Evolutionary conservation across 2,797 vertebrate genomes (phyloP).

Genomic region (Myotis findleyi): DNA sequence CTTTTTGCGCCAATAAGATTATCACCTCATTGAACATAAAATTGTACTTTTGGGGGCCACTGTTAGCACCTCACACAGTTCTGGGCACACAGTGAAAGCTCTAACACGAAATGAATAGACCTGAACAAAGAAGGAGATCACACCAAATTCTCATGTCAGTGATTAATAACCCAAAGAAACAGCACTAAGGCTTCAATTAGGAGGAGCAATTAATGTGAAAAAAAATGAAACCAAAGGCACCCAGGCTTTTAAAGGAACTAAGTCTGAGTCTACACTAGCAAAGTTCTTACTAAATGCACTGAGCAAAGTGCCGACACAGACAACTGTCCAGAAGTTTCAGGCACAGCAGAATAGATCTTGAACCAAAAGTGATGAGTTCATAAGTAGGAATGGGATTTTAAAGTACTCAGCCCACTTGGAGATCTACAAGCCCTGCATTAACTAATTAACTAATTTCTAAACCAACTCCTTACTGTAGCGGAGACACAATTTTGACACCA

Average conservation of each 20-base stretch:
- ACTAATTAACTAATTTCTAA: constrained; percentile 30
- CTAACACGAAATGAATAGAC: not conserved
- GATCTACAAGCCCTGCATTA: not conserved
- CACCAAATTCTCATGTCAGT: not conserved
- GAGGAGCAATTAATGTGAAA: not conserved
- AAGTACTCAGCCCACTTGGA: not conserved
- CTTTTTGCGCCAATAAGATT: not conserved
- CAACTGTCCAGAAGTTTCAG: not conserved
- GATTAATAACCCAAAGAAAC: not conserved
- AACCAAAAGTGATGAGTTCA: not conserved
- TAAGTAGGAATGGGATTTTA: not conserved
- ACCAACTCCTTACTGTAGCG: not conserved
- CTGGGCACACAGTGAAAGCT: not conserved
- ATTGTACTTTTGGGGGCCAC: not conserved
- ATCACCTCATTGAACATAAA: not conserved
- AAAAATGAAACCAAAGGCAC: not conserved
- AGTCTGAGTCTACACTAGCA: not conserved
- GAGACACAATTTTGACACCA: not conserved
- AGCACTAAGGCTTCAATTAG: not conserved
- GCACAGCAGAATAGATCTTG: not conserved
- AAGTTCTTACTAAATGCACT: not conserved
- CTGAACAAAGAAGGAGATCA: not conserved
- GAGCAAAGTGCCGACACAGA: not conserved
- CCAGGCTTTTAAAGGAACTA: not conserved
- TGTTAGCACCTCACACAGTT: not conserved